Evolutionary conservation across 2,113 vertebrate species (phyloP).

Genomic region (Chinchilla lanigera): DNA sequence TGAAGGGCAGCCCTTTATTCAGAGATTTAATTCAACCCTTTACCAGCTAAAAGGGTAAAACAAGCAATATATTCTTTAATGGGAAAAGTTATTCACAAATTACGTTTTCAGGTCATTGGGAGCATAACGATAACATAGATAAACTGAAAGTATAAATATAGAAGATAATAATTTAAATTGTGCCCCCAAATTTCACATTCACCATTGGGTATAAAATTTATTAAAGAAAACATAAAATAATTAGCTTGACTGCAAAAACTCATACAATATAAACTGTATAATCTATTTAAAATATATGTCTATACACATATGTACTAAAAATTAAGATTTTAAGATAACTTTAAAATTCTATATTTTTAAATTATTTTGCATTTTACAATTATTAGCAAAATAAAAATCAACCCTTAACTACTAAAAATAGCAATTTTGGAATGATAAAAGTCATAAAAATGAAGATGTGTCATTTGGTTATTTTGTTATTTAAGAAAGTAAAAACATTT

Average conservation of each 20-base stretch:
- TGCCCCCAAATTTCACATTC: background rate
- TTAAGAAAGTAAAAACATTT: constrained; percentile 10
- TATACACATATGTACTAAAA: background rate
- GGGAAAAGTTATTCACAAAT: background rate
- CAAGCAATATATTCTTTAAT: background rate
- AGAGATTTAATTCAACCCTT: background rate
- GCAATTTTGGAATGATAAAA: background rate
- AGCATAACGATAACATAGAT: background rate
- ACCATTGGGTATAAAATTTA: background rate
- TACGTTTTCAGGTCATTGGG: background rate
- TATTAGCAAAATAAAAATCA: constrained; percentile 33
- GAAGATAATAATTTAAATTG: background rate
- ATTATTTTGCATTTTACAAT: background rate
- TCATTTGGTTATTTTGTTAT: background rate
- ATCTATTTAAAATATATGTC: background rate
- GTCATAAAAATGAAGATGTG: background rate
- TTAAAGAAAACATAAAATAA: background rate
- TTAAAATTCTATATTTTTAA: background rate
- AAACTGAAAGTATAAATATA: background rate
- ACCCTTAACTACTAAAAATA: background rate
- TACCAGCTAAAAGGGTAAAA: background rate
- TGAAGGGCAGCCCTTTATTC: background rate
- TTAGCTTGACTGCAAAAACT: background rate
- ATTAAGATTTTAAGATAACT: background rate
- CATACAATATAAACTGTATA: background rate